Conservation (phyloP, 1,140 invertebrate species). For the Pseudomyrmex cubaensis region DNA sequence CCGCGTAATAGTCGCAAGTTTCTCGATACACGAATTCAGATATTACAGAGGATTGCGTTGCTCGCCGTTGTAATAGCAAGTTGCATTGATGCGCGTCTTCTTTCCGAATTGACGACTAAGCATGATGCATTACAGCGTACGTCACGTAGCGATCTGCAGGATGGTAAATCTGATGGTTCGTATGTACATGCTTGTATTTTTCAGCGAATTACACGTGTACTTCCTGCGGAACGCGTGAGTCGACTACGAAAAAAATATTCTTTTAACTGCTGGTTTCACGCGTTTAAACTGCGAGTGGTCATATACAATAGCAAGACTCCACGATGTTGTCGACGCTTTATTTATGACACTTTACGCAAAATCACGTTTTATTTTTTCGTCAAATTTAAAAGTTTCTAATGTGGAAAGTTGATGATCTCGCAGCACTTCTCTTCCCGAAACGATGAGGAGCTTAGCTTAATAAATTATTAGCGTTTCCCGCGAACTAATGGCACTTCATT, state of each 20-base stretch:
- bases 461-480: slow-evolving; percentile 40
- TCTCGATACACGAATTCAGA: slow-evolving; percentile 49
- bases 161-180: slow-evolving; percentile 9
- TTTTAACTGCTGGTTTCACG: slow-evolving; percentile 10
- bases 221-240: not conserved
- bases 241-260: slow-evolving; percentile 14
- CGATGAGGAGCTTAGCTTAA: slow-evolving; percentile 17
- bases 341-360: slow-evolving; percentile 39
- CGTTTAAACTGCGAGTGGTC: slow-evolving; percentile 38
- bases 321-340: slow-evolving; percentile 60
- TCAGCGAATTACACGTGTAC: slow-evolving; percentile 5
- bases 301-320: slow-evolving; percentile 29
- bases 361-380: slow-evolving; percentile 62
- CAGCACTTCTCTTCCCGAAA: not conserved
- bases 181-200: slow-evolving; percentile 20
- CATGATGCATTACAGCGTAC: slow-evolving; percentile 41
- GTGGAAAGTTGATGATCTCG: slow-evolving; percentile 59
- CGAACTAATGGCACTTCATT: slow-evolving; percentile 24
- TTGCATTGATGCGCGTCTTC: slow-evolving; percentile 36
- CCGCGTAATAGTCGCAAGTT: slow-evolving; percentile 29
- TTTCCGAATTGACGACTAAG: slow-evolving; percentile 35
- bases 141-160: slow-evolving; percentile 14
- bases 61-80: slow-evolving; percentile 42
- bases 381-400: slow-evolving; percentile 52
- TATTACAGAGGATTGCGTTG: slow-evolving; percentile 44